A percentile compares a stretch with the other conserved stretches of the same genome.
These are phyloP conservation scores for Plebejus melissa DNA, from an alignment of 2,888 invertebrate species.

Conservation along the genomic window DNA sequence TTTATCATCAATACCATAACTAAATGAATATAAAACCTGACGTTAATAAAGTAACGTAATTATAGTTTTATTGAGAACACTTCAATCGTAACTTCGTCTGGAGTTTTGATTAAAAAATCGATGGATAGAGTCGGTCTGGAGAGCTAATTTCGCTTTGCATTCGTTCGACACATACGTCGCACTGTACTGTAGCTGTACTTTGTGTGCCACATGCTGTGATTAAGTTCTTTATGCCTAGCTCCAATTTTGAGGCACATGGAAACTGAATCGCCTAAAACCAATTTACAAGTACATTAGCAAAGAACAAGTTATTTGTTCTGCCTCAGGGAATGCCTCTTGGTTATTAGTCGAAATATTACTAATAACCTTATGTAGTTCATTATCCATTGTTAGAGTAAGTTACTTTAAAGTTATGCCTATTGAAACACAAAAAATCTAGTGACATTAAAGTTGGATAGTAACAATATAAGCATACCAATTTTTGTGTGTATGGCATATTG, in stretches of 20 bases:
- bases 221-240: constrained; percentile 8
- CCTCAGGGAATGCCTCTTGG: no score
- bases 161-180: constrained; percentile 1
- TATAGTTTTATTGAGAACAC: constrained; percentile 16
- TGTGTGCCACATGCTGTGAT: background rate
- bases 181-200: background rate
- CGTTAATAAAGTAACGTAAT: constrained; percentile 1
- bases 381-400: no score
- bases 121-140: constrained; percentile 19
- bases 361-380: no score
- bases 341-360: no score
- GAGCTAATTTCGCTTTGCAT: constrained; percentile 24
- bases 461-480: no score
- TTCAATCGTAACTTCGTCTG: constrained; percentile 22
- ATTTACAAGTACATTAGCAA: background rate
- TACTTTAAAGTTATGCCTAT: no score
- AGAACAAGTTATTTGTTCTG: background rate
- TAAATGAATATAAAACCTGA: background rate
- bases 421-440: no score
- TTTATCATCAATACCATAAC: background rate
- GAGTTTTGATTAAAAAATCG: constrained; percentile 24
- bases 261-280: background rate
- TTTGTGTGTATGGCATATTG: no score
- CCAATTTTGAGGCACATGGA: background rate
- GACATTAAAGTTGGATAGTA: no score